Conservation (phyloP, 1,140 invertebrate genomes). For the Pectinophora gossypiella region DNA sequence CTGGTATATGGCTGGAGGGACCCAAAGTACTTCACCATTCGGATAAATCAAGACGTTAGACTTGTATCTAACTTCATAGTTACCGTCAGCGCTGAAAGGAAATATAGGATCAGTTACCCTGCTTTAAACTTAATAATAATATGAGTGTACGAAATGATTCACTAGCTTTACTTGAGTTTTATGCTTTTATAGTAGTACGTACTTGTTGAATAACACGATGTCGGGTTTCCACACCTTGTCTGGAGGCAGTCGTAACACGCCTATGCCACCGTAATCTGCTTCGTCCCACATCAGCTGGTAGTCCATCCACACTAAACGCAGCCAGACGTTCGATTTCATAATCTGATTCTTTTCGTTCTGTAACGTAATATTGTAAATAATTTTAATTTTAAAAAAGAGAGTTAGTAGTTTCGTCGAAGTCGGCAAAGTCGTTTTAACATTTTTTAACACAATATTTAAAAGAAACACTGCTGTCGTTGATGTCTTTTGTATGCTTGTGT, state of each 20-base stretch:
- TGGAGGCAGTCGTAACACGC: conserved; percentile 94
- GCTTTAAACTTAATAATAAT: too few relatives aligned
- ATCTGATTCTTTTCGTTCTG: conserved; percentile 99
- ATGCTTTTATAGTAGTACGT: conserved; percentile 68
- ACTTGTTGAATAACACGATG: conserved; percentile 99
- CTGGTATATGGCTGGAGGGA: conserved; percentile 98
- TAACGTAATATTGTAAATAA: too few relatives aligned
- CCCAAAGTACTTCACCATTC: conserved; percentile 95
- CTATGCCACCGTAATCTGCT: conserved; percentile 97
- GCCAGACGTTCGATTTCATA: conserved; percentile 99
- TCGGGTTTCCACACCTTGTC: conserved; percentile 99
- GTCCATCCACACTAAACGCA: conserved; percentile 97
- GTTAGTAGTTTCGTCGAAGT: too few relatives aligned
- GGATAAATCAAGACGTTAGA: conserved; percentile 97
- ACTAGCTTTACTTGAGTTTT: background rate
- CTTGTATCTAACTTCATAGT: conserved; percentile 97
- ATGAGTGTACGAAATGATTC: too few relatives aligned
- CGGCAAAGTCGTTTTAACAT: too few relatives aligned
- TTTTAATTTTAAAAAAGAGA: too few relatives aligned
- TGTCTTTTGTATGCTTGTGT: too few relatives aligned
- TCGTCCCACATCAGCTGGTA: conserved; percentile 99
- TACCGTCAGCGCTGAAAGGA: conserved; percentile 92
- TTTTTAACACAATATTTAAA: too few relatives aligned
- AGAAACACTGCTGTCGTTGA: too few relatives aligned
- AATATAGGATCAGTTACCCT: too few relatives aligned